phyloP scores from a whole-genome alignment of 2,797 vertebrate genomes.

The Urocyon cinereoargenteus region DNA sequence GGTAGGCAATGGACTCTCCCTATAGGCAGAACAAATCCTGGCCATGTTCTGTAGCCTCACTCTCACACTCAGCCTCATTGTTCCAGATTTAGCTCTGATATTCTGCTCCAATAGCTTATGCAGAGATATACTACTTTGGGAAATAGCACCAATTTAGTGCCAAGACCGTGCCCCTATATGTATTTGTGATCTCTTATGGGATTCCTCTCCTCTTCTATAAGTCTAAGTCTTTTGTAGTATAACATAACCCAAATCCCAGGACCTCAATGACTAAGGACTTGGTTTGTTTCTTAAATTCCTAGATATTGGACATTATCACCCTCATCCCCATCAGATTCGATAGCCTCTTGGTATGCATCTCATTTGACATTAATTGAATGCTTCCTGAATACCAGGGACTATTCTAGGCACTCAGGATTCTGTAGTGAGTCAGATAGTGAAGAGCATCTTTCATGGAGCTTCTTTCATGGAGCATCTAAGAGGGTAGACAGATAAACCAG shows the following conservation, averaged over 20 bases:
- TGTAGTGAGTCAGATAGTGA: not conserved
- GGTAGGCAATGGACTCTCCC: not conserved
- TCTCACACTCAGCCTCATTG: not conserved
- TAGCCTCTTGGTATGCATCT: not conserved
- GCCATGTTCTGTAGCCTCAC: not conserved
- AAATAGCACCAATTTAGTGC: not conserved
- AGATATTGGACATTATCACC: not conserved
- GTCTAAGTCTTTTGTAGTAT: not conserved
- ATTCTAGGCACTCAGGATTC: not conserved
- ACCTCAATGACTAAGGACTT: not conserved
- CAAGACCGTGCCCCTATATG: not conserved
- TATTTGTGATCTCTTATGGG: not conserved
- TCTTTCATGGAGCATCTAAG: not conserved
- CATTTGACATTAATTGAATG: not conserved
- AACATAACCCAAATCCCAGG: not conserved
- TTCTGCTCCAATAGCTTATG: not conserved
- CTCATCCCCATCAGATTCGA: not conserved
- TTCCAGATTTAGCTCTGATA: not conserved
- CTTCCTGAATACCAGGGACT: not conserved
- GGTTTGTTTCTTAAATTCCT: not conserved
- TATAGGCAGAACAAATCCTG: not conserved
- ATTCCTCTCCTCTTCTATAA: not conserved
- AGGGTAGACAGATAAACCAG: not conserved
- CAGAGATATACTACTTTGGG: not conserved
- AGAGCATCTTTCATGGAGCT: not conserved